Base-by-base conservation (phyloP, 35 echinoderm and acorn worm species). In the Strongylocentrotus purpuratus region DNA sequence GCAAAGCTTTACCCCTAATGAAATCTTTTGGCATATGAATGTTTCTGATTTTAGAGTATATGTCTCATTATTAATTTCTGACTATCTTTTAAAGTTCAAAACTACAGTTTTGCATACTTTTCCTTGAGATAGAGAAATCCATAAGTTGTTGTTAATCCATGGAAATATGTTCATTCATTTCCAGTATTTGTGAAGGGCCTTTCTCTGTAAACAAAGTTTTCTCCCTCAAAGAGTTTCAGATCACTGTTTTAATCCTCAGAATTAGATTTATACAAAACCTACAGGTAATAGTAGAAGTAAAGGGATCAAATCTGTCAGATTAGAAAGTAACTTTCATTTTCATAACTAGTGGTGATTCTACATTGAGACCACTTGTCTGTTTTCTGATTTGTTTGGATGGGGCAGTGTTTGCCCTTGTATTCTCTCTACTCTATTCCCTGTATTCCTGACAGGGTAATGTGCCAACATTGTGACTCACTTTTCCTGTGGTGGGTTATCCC, bases 391-490 rank as follows among this genome's bases (percentile, higher is more conserved):
- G 65, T 78, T 78, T 78, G 4, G 20, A n/a, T 22, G 20, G 61
- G 28, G 65, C 65, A n/a, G 28, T 78, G 65, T 22, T 78, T n/a
- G 28, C 65, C 22, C 65, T 78, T 28, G 25, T 78, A 8, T 78
- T 78, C 25, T 78, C 65, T 78, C 20, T 28, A 8, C 65, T 78
- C 50, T 55, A 15, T 78, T 22, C 65, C 20, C 65, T 78, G 22
- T 78, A 78, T 78, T 15, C 65, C 65, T n/a, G 65, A 78, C 65
- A n/a, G 65, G 25, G 65, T 78, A 78, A 78, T 78, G 65, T 78
- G 65, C 65, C 65, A 78, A 78, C 65, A 78, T n/a, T n/a, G 28
- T 78, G 65, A 78, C 65, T 78, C 65, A 78, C 65, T 78, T 78
- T 78, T n/a, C 65, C 28, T n/a, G 65, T 8, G 22, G 65, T 22